Evolutionary conservation across 2,113 vertebrate species (phyloP).

Genomic region (Anarrhichthys ocellatus): DNA sequence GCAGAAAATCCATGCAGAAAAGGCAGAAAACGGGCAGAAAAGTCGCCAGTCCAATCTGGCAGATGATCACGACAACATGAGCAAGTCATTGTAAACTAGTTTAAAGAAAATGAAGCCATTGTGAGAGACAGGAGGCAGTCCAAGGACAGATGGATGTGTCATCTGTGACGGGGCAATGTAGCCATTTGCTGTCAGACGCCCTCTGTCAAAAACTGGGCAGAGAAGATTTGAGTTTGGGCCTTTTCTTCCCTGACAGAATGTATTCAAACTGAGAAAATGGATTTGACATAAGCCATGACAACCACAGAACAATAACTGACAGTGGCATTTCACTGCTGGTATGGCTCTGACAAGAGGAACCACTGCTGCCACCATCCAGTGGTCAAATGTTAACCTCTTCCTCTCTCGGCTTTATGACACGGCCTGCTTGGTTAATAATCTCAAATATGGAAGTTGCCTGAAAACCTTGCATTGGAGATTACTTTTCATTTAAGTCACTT

Average conservation of each 20-base stretch:
- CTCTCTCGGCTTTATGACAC: slow-evolving; percentile 8
- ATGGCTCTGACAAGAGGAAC: slow-evolving; percentile 56
- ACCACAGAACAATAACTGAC: slow-evolving; percentile 70
- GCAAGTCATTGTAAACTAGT: slow-evolving; percentile 15
- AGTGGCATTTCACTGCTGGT: slow-evolving; percentile 65
- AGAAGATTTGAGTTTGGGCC: slow-evolving; percentile 55
- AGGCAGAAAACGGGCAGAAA: too few relatives aligned
- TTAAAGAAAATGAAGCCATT: slow-evolving; percentile 44
- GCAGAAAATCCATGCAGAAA: not conserved
- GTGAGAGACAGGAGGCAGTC: slow-evolving; percentile 41
- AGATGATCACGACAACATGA: slow-evolving; percentile 33
- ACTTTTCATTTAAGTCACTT: too few relatives aligned
- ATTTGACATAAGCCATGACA: slow-evolving; percentile 73
- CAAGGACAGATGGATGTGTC: slow-evolving; percentile 67
- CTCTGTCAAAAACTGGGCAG: slow-evolving; percentile 64
- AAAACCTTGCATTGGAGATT: not conserved
- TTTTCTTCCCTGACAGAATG: slow-evolving; percentile 71
- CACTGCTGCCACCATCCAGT: slow-evolving; percentile 44
- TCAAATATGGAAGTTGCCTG: not conserved
- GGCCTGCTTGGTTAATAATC: slow-evolving; percentile 41
- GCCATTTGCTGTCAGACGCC: slow-evolving; percentile 72
- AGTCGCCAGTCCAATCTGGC: slow-evolving; percentile 8
- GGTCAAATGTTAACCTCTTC: slow-evolving; percentile 67
- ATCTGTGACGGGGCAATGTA: slow-evolving; percentile 57
- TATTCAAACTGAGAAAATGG: slow-evolving; percentile 77